Evolutionary conservation across 1,140 invertebrate genomes (phyloP).

Genomic region (Vollenhovia emeryi): DNA sequence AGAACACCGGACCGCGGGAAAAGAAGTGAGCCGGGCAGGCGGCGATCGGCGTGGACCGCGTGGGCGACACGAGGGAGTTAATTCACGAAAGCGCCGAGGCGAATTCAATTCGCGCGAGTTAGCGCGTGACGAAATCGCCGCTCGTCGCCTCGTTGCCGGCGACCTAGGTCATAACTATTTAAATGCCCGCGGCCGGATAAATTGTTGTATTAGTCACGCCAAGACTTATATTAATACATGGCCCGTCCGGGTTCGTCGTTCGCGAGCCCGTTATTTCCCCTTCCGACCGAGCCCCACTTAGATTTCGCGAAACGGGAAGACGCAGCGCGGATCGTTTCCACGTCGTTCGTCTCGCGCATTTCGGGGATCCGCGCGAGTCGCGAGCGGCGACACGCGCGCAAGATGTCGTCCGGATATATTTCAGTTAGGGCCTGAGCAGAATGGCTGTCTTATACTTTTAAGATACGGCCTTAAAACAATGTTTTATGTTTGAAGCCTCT

Average conservation of each 20-base stretch:
- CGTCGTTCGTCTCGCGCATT: neutral
- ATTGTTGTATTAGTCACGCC: conserved; percentile 84
- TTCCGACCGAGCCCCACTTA: conserved; percentile 3
- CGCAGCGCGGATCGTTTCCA: neutral
- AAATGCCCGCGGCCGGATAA: conserved; percentile 81
- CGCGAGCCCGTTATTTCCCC: conserved; percentile 40
- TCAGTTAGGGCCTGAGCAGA: too few relatives aligned
- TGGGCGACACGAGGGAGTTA: conserved; percentile 78
- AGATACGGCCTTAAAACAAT: too few relatives aligned
- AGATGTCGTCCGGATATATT: neutral
- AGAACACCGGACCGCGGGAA: neutral
- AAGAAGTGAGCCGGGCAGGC: neutral
- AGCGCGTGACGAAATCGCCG: conserved; percentile 83
- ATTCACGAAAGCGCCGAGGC: conserved; percentile 82
- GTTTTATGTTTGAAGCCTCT: too few relatives aligned
- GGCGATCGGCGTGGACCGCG: conserved; percentile 67
- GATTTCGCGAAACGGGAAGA: neutral
- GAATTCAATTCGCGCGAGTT: conserved; percentile 83
- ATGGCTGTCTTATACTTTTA: too few relatives aligned
- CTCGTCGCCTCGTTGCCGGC: conserved; percentile 60
- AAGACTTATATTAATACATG: conserved; percentile 82
- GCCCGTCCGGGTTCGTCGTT: conserved; percentile 48
- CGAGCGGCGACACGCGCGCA: neutral
- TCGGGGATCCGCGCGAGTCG: neutral
- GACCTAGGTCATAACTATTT: conserved; percentile 84